Conservation (phyloP, 2,113 vertebrate genomes). For the Cercocebus atys region DNA sequence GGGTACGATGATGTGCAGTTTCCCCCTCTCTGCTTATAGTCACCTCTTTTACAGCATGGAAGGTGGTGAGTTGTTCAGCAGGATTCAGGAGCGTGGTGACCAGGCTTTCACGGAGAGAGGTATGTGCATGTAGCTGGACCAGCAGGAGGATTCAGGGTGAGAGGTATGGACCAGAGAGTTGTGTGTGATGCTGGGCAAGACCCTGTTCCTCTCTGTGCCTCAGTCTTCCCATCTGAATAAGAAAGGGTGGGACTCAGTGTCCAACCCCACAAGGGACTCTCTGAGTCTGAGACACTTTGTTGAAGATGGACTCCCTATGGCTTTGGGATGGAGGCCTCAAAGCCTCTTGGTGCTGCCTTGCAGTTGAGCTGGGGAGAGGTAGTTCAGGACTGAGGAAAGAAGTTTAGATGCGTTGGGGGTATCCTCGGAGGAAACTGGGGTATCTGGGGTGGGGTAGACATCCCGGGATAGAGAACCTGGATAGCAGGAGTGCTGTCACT, state of each 20-base stretch:
- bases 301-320: background rate
- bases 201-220: background rate
- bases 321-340: background rate
- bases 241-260: background rate
- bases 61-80: constrained; percentile 97
- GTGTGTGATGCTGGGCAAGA: background rate
- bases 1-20: background rate
- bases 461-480: background rate
- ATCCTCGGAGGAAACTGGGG: background rate
- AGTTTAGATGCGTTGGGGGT: background rate
- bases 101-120: constrained; percentile 99
- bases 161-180: background rate
- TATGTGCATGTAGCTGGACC: constrained; percentile 58
- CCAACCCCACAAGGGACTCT: background rate
- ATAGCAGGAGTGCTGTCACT: background rate
- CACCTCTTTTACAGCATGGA: constrained; percentile 91
- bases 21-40: background rate
- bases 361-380: background rate
- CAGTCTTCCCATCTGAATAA: background rate
- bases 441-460: background rate
- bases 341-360: background rate
- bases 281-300: background rate
- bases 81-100: constrained; percentile 97
- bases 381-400: background rate
- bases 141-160: no score